Conservation (phyloP, 2,888 invertebrate species). For the Scrobipalpa costella region DNA sequence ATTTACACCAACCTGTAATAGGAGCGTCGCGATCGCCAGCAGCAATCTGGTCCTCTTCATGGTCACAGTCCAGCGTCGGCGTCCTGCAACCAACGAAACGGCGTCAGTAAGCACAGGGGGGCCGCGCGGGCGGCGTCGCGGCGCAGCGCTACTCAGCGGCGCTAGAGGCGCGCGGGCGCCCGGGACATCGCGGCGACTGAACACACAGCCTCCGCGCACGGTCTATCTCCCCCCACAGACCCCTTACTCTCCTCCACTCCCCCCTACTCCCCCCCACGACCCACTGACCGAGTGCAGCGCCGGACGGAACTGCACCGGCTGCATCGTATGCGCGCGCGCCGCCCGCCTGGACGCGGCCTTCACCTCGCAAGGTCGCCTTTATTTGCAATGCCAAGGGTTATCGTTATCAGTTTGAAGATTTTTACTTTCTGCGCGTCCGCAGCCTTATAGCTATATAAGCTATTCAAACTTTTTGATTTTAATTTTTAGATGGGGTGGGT, state of each 20-base stretch:
- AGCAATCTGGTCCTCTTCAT: constrained; percentile 78
- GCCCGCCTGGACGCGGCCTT: constrained; percentile 72
- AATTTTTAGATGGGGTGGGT: background rate
- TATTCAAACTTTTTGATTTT: background rate
- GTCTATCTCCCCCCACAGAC: constrained; percentile 31
- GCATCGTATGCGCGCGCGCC: constrained; percentile 59
- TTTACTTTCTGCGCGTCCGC: constrained; percentile 6
- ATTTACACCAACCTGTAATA: constrained; percentile 65
- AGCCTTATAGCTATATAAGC: background rate
- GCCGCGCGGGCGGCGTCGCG: constrained; percentile 42
- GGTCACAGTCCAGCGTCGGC: constrained; percentile 68
- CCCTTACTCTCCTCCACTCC: constrained; percentile 34
- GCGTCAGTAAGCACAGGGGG: constrained; percentile 59
- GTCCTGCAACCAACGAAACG: constrained; percentile 74
- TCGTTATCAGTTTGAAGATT: constrained; percentile 28
- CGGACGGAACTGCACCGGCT: constrained; percentile 73
- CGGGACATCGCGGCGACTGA: constrained; percentile 52
- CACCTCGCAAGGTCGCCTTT: constrained; percentile 71
- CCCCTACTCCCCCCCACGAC: constrained; percentile 52
- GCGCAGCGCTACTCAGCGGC: constrained; percentile 34
- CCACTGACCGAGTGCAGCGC: constrained; percentile 76
- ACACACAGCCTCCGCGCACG: constrained; percentile 29
- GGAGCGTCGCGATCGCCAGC: constrained; percentile 73
- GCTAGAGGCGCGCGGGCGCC: constrained; percentile 52
- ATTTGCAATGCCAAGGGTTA: constrained; percentile 37